Evolutionary conservation across 2,797 vertebrate genomes (phyloP).

Genomic region (Microctenopoma steveboyesi): DNA sequence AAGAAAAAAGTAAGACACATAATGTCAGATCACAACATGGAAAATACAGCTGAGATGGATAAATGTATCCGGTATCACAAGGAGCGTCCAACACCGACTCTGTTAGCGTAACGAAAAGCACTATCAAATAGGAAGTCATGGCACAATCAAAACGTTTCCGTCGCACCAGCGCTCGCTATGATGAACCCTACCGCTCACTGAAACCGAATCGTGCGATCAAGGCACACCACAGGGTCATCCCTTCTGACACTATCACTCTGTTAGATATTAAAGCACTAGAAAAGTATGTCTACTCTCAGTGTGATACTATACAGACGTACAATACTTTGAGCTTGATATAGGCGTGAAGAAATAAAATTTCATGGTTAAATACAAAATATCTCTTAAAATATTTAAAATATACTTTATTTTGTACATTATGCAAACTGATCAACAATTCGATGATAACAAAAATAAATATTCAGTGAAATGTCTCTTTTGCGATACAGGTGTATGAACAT

Average conservation of each 20-base stretch:
- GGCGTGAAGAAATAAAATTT: slow-evolving; percentile 81
- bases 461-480: slow-evolving; percentile 81
- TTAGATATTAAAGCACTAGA: slow-evolving; percentile 81
- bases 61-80: slow-evolving; percentile 67
- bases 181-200: slow-evolving; percentile 65
- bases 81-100: slow-evolving; percentile 60
- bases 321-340: slow-evolving; percentile 80
- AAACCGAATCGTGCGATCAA: slow-evolving; percentile 72
- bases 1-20: slow-evolving; percentile 74
- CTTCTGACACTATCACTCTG: slow-evolving; percentile 53
- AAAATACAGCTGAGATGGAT: slow-evolving; percentile 67
- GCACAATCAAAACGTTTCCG: slow-evolving; percentile 73
- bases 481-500: slow-evolving; percentile 74
- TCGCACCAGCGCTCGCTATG: slow-evolving; percentile 54
- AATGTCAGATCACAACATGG: slow-evolving; percentile 62
- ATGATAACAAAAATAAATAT: slow-evolving; percentile 87
- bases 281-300: slow-evolving; percentile 79
- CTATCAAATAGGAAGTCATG: slow-evolving; percentile 75
- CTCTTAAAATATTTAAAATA: slow-evolving; percentile 89
- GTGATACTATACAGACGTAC: slow-evolving; percentile 80
- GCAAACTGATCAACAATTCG: slow-evolving; percentile 83
- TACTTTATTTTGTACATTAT: slow-evolving; percentile 88
- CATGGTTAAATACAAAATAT: slow-evolving; percentile 89
- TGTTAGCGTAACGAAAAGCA: slow-evolving; percentile 76
- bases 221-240: slow-evolving; percentile 75